These are phyloP conservation scores for Grus americana DNA, from an alignment of 2,113 vertebrate genomes.

Conservation along the genomic window DNA sequence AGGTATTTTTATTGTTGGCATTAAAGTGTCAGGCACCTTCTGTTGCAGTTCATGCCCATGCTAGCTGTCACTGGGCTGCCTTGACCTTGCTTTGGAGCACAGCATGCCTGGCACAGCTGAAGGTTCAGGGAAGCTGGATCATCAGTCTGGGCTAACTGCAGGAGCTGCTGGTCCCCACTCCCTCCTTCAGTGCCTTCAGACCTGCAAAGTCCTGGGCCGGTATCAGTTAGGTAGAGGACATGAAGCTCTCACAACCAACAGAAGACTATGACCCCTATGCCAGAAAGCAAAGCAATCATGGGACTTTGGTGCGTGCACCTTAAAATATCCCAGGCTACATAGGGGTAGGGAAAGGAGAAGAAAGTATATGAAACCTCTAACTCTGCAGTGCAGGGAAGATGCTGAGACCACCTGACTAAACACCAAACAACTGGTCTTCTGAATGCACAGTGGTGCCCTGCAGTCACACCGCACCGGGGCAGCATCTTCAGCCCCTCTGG, in stretches of 20 bases:
- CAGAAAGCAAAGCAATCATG: neutral
- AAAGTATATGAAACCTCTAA: neutral
- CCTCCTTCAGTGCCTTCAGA: neutral
- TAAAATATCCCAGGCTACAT: neutral
- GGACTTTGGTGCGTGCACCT: neutral
- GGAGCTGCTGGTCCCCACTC: neutral
- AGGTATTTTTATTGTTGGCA: neutral
- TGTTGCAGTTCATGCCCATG: neutral
- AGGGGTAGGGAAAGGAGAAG: neutral
- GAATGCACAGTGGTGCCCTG: accelerated
- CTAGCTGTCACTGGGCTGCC: neutral
- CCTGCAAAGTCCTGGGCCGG: neutral
- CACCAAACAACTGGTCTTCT: neutral
- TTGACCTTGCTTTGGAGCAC: neutral
- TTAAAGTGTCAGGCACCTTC: neutral
- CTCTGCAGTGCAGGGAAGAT: neutral
- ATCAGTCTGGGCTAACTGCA: neutral
- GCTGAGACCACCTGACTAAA: neutral
- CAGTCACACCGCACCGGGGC: neutral
- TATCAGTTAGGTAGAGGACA: neutral
- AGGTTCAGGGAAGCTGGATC: neutral
- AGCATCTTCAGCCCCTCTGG: neutral
- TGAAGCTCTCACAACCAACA: neutral
- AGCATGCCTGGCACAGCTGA: neutral
- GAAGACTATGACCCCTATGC: neutral